These are phyloP conservation scores for Brotula barbata DNA, from an alignment of 2,797 vertebrate species.

Conservation along the genomic window DNA sequence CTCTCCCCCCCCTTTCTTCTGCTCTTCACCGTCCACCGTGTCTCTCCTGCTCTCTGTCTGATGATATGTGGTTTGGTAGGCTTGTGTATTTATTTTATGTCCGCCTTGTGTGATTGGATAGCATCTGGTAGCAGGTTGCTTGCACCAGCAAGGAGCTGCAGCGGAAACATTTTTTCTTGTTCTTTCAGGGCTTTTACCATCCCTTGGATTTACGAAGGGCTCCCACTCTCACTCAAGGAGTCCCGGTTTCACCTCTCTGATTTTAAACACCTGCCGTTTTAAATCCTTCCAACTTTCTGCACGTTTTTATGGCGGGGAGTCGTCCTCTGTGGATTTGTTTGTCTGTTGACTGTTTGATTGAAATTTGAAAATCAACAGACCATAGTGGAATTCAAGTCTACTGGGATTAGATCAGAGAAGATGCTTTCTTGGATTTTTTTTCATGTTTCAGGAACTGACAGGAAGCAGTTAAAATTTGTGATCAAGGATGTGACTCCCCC, in stretches of 20 bases:
- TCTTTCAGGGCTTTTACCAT: conserved; percentile 47
- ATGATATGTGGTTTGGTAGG: conserved; percentile 50
- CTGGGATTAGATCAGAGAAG: conserved; percentile 25
- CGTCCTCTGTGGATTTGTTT: conserved; percentile 33
- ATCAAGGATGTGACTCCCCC: conserved; percentile 40
- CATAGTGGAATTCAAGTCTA: conserved; percentile 36
- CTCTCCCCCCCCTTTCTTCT: conserved; percentile 45
- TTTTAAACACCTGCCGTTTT: conserved; percentile 11
- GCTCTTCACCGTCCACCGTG: conserved; percentile 33
- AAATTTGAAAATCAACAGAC: conserved; percentile 27
- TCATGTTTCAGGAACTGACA: conserved; percentile 41
- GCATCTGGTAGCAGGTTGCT: conserved; percentile 67
- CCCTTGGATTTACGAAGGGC: conserved; percentile 52
- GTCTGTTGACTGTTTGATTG: no score
- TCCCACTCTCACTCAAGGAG: conserved; percentile 44
- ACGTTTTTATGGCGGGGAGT: conserved; percentile 1
- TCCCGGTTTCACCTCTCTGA: conserved; percentile 11
- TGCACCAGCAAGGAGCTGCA: conserved; percentile 47
- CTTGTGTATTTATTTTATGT: conserved; percentile 43
- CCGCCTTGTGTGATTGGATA: conserved; percentile 48
- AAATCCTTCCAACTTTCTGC: conserved; percentile 3
- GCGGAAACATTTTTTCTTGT: conserved; percentile 48
- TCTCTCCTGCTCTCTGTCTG: conserved; percentile 12
- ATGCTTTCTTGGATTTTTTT: conserved; percentile 37
- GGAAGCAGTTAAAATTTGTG: conserved; percentile 54